Conservation (phyloP, 2,888 invertebrate species). For the Galerucella nymphaeae region DNA sequence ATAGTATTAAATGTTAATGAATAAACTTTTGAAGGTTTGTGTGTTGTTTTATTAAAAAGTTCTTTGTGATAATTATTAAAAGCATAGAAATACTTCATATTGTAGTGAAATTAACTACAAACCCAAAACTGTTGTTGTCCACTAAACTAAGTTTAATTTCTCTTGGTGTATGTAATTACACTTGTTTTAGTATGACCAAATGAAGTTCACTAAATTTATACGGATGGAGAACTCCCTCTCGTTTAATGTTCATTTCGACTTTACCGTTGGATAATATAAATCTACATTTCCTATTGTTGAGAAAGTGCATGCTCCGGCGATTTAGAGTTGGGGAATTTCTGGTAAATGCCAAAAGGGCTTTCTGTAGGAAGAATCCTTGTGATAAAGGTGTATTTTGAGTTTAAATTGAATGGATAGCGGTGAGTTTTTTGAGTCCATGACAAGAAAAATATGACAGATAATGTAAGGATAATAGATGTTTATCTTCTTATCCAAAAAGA, state of each 20-base stretch:
- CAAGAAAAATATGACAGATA: neutral
- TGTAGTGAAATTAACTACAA: too few species aligned
- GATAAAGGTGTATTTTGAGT: constrained; percentile 7
- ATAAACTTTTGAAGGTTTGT: too few species aligned
- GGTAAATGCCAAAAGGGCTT: constrained; percentile 9
- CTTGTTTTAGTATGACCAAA: constrained; percentile 52
- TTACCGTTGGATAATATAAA: constrained; percentile 44
- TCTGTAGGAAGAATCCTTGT: constrained; percentile 1
- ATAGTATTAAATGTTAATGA: too few species aligned
- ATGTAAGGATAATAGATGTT: neutral
- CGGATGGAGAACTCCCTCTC: constrained; percentile 47
- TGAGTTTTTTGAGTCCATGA: neutral
- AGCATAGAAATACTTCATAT: too few species aligned
- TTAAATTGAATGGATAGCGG: constrained; percentile 4
- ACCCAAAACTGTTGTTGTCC: neutral
- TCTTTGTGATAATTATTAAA: too few species aligned
- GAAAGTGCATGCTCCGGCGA: constrained; percentile 39
- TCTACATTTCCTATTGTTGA: constrained; percentile 46
- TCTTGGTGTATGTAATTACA: constrained; percentile 12
- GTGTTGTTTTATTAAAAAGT: too few species aligned
- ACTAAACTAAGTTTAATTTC: neutral
- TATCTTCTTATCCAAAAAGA: neutral
- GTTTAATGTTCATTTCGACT: constrained; percentile 52
- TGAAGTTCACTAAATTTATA: constrained; percentile 55
- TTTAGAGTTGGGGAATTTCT: constrained; percentile 29